Evolutionary conservation across 1,140 invertebrate genomes (phyloP), one percentile per base, ranked within the genome.

Genomic region (Caenorhabditis briggsae): DNA sequence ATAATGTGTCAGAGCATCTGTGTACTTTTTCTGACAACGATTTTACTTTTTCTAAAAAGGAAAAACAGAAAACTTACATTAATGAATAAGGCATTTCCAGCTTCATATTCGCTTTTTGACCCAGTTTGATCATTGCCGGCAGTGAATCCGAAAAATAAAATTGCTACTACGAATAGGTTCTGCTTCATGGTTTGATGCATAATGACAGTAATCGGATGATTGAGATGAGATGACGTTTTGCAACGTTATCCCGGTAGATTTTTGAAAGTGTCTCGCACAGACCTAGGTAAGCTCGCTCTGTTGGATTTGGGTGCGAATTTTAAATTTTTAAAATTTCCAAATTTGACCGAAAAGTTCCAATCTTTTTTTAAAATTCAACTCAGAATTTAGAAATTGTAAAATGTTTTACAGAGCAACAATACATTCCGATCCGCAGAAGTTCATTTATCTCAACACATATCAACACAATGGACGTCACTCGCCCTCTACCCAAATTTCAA

Each of bases 1-100:
- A 94, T 98, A 99, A 92, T 99, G 97, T 65, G 96, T 96, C 41
- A 99, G 93, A 2, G 98, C 98, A 94, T 99, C 98, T 74, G 96
- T 95, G 82, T 98, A 95, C 92, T 99, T 96, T 74, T 97, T 97
- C 82, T 91, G 41, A 78, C 64, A 55, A 46, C 50, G 46, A 46
- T 18, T 23, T 50, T 12, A 25, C 14, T 83, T 43, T 12, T 55
- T 82, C 12, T 9, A 9, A 2, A 5, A 64, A 64, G 9, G 33
- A 11, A 11, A 2, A 46, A 70, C 11, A 9, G 18, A 46, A 18
- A 9, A 23, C 46, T 43, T 78, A 50, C 70, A 43, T 78, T 78
- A 11, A 78, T 46, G 11, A 78, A 78, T 20, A 53, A 78, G 18
- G 33, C 70, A 50, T 78, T 78, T 50, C 70, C 70, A 2, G 70